Evolutionary conservation across 2,797 vertebrate genomes (phyloP), one percentile per base, ranked within the genome.

Genomic region (Loris lydekkerianus): DNA sequence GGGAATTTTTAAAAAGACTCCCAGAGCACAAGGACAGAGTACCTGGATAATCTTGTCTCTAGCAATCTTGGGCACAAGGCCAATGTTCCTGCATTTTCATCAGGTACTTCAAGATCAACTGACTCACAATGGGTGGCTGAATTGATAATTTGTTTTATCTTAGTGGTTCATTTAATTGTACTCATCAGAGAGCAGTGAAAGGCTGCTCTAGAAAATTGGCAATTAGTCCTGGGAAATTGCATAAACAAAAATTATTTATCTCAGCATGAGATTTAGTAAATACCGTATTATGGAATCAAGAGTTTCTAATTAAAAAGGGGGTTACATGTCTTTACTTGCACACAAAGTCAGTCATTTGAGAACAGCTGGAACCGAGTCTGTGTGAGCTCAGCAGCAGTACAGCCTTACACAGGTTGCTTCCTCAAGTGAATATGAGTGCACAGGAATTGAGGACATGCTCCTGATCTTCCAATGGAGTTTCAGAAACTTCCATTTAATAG

Each of bases 201-300:
- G 89, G 31, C 72, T 91, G 81, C 77, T 96, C 53, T 97, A 91
- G 95, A 95, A 97, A 89, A 56, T 91, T 20, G 53, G 60, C 83
- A 94, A 95, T 96, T 95, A 97, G 88, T 94, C 92, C 80, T 94
- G 72, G 89, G 86, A 91, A 95, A 88, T 18, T 96, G 61, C 6
- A 63, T 94, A 91, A 96, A 97, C 69, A 65, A 92, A 95, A 95
- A 92, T 81, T 90, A 89, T 93, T 96, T 96, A 95, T 97, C 92
- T 92, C 96, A 86, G 82, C 89, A 69, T 77, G 92, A 91, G 49
- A 94, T 63, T 86, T 84, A 95, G 89, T 95, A 95, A 96, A 96
- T 94, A 97, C 10, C 37, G 89, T 75, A 83, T 86, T 95, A 94
- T 96, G 65, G 53, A 86, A 56, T 37, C 60, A 89, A 70, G 65